Percentiles rank a stretch among this genome's conserved stretches.
These are phyloP conservation scores for Phaethon lepturus DNA, from an alignment of 2,113 vertebrate species.

Conservation along the genomic window DNA sequence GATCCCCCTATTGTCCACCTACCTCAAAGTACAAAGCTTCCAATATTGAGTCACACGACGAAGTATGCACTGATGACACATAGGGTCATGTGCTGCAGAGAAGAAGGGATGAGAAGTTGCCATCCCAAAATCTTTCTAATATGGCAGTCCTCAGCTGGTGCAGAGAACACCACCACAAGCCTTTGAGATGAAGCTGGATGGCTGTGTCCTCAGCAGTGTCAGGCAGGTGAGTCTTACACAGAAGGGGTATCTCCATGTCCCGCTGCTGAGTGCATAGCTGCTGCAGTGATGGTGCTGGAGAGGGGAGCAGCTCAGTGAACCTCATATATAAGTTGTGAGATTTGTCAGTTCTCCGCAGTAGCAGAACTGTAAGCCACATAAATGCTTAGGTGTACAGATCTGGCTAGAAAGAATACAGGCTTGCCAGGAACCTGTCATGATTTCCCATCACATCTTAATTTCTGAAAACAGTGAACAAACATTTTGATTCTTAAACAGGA, in stretches of 20 bases:
- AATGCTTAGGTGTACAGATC: neutral
- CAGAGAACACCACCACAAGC: neutral
- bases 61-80: neutral
- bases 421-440: neutral
- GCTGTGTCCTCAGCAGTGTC: neutral
- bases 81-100: neutral
- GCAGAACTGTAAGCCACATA: neutral
- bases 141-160: neutral
- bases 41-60: fast-evolving
- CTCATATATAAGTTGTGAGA: neutral
- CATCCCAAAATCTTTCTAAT: neutral
- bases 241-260: neutral
- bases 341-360: neutral
- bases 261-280: neutral
- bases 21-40: neutral
- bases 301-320: neutral
- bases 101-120: neutral
- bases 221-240: neutral
- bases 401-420: neutral
- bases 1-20: neutral
- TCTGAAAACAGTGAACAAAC: neutral
- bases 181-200: neutral
- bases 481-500: neutral
- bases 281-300: neutral
- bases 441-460: neutral